Percentiles rank a stretch among this genome's conserved stretches.
Evolutionary conservation across 2,888 invertebrate species (phyloP).

Genomic region (Eurytoma californica): DNA sequence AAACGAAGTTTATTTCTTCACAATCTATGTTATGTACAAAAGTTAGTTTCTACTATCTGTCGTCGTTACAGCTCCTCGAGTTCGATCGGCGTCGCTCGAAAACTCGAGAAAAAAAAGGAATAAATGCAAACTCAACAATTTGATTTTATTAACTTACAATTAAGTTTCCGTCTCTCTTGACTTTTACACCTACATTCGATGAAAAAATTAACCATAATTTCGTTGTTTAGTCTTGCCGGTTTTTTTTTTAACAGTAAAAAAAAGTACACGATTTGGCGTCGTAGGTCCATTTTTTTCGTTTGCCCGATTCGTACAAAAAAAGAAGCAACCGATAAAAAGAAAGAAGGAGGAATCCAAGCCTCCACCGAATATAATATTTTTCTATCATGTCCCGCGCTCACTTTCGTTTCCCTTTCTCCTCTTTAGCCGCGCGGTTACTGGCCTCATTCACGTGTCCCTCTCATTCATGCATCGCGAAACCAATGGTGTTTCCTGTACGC

Average conservation of each 20-base stretch:
- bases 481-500: conserved; percentile 61
- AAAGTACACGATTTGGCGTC: conserved; percentile 1
- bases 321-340: not conserved
- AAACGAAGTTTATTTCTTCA: conserved; percentile 21
- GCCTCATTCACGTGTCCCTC: conserved; percentile 53
- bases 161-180: conserved; percentile 30
- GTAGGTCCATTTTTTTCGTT: not conserved
- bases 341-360: conserved; percentile 29
- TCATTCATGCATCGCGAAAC: conserved; percentile 58
- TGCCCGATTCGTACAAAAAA: conserved; percentile 24
- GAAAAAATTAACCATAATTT: conserved; percentile 35
- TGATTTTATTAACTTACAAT: conserved; percentile 10
- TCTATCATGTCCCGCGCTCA: conserved; percentile 40
- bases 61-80: no score
- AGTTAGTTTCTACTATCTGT: no score
- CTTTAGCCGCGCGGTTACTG: conserved; percentile 15
- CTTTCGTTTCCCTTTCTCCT: conserved; percentile 16
- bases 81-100: no score
- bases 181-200: not conserved
- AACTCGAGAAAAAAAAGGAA: not conserved
- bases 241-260: conserved; percentile 14
- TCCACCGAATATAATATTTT: conserved; percentile 50
- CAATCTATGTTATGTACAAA: conserved; percentile 2
- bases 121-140: conserved; percentile 32
- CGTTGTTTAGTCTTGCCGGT: conserved; percentile 36